Percentiles rank a stretch among this genome's conserved stretches.
These are phyloP conservation scores for Latheticus oryzae DNA, from an alignment of 2,888 invertebrate species.

Conservation along the genomic window DNA sequence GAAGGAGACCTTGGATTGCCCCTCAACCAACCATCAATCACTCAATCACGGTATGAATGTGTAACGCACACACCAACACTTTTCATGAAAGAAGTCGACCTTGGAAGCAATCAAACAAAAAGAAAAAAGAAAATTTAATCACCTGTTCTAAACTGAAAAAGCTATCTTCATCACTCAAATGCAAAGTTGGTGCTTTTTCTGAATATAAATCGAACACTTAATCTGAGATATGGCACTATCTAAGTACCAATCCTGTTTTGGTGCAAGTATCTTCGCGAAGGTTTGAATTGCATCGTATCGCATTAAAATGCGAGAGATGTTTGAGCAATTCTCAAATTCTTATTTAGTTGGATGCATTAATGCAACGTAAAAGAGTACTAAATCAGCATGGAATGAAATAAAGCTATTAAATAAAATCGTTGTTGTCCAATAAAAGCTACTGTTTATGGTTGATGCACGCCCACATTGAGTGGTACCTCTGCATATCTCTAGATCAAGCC, in stretches of 20 bases:
- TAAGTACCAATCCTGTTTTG: constrained; percentile 1
- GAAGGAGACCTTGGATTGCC: constrained; percentile 18
- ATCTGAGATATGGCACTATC: too few relatives aligned
- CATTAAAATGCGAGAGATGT: constrained; percentile 3
- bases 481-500: constrained; percentile 40
- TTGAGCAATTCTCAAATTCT: too few relatives aligned
- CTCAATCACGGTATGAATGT: constrained; percentile 29
- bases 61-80: constrained; percentile 17
- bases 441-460: constrained; percentile 41
- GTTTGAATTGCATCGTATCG: not conserved
- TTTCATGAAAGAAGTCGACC: constrained; percentile 3
- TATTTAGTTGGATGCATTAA: constrained; percentile 6
- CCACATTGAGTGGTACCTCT: constrained; percentile 33
- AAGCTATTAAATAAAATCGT: constrained; percentile 37
- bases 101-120: constrained; percentile 1
- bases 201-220: too few relatives aligned
- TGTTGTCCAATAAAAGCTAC: constrained; percentile 43
- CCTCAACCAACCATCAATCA: constrained; percentile 15
- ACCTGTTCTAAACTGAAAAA: too few relatives aligned
- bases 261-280: not conserved
- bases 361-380: constrained; percentile 8
- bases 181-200: too few relatives aligned
- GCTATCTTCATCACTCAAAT: too few relatives aligned
- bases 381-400: constrained; percentile 37
- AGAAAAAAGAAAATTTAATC: too few relatives aligned